Conservation (phyloP, 2,888 invertebrate genomes). For the Sericinus montela region DNA sequence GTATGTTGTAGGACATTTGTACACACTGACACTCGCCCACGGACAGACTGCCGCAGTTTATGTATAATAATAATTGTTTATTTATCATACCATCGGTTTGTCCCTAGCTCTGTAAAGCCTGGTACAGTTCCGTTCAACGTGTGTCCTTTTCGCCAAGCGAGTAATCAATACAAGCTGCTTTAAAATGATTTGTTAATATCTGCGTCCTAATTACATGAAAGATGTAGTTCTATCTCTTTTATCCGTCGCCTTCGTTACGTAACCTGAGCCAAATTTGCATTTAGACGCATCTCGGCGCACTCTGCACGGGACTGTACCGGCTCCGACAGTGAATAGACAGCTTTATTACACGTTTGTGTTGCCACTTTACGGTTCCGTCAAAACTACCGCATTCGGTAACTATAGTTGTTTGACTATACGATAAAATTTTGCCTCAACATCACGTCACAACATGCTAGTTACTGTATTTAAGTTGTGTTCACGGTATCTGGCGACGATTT, state of each 20-base stretch:
- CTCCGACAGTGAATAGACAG: background rate
- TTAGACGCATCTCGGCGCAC: no score
- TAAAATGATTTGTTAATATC: background rate
- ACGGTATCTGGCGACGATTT: background rate
- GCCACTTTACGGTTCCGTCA: background rate
- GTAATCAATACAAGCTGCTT: background rate
- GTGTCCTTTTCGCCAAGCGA: background rate
- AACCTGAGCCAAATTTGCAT: no score
- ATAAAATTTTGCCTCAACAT: background rate
- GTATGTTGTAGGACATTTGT: constrained; percentile 29
- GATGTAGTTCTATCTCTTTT: no score
- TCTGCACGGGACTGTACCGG: background rate
- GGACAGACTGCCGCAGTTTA: background rate
- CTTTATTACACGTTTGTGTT: constrained; percentile 5
- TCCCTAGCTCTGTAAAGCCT: background rate
- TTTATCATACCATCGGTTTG: background rate
- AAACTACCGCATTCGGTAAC: constrained; percentile 4
- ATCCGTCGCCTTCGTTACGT: no score
- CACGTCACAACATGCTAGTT: constrained; percentile 1
- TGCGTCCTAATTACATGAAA: no score
- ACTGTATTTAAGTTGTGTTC: background rate
- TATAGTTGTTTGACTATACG: background rate
- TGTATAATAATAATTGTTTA: background rate
- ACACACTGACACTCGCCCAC: background rate
- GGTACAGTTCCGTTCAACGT: background rate